Conservation (phyloP, 37 sponge, comb jelly and placozoan genomes). For the Crambe crambe region DNA sequence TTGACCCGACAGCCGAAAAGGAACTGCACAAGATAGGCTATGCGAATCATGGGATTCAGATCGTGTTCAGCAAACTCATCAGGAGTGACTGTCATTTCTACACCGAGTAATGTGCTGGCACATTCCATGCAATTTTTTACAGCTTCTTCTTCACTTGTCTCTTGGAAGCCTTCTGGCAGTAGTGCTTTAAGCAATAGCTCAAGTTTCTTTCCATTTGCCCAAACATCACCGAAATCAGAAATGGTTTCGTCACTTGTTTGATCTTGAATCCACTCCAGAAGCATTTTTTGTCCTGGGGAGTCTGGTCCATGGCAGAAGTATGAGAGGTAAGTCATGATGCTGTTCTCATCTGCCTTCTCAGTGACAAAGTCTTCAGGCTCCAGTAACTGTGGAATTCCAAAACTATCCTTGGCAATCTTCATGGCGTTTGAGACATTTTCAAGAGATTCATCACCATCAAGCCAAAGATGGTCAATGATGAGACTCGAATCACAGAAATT, state of each 20-base stretch:
- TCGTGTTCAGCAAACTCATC: conserved; percentile 58
- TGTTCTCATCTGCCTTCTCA: conserved; percentile 71
- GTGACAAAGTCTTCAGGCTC: conserved; percentile 45
- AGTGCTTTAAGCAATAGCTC: conserved; percentile 54
- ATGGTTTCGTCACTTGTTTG: conserved; percentile 61
- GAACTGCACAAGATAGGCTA: conserved; percentile 87
- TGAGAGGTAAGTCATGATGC: conserved; percentile 80
- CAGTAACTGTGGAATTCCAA: conserved; percentile 67
- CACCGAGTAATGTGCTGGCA: conserved; percentile 63
- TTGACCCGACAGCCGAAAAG: conserved; percentile 4
- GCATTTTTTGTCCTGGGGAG: conserved; percentile 56
- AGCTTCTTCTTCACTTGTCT: conserved; percentile 38
- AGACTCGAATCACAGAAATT: conserved; percentile 72
- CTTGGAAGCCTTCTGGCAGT: conserved; percentile 19
- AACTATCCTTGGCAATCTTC: conserved; percentile 64
- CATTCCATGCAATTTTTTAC: conserved; percentile 79
- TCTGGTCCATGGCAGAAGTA: conserved; percentile 73
- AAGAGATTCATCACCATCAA: conserved; percentile 31
- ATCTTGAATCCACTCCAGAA: conserved; percentile 74
- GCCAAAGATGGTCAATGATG: conserved; percentile 52
- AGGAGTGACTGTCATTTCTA: conserved; percentile 64
- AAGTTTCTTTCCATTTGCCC: conserved; percentile 72
- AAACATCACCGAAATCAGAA: conserved; percentile 57
- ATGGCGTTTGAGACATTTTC: conserved; percentile 61
- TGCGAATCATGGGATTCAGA: conserved; percentile 79